These are phyloP conservation scores for Rambutsinella grinnellia DNA, from an alignment of 2,888 invertebrate genomes.

Conservation along the genomic window DNA sequence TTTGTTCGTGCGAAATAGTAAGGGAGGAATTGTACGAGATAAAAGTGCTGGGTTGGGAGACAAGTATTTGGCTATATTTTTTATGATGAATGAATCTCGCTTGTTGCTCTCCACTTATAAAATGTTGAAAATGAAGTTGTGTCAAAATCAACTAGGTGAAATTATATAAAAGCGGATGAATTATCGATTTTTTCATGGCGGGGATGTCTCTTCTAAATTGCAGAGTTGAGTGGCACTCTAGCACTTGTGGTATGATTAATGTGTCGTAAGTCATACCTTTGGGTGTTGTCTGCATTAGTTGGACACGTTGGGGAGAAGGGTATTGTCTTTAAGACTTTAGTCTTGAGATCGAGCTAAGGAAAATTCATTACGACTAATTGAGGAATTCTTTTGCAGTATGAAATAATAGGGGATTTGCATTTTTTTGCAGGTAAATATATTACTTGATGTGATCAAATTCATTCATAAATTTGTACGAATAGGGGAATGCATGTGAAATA, in stretches of 20 bases:
- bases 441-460: too few species aligned
- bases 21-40: background rate
- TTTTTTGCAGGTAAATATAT: too few species aligned
- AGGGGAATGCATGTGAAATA: too few species aligned
- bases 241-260: constrained; percentile 48
- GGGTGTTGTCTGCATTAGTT: constrained; percentile 51
- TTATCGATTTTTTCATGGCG: constrained; percentile 4
- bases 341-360: background rate
- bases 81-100: background rate
- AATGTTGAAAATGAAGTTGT: constrained; percentile 13
- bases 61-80: background rate
- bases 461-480: too few species aligned
- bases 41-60: background rate
- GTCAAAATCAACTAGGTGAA: constrained; percentile 26
- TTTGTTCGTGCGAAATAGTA: background rate
- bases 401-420: too few species aligned
- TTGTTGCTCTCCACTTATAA: background rate
- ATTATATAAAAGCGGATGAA: constrained; percentile 27
- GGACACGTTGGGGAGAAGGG: too few species aligned
- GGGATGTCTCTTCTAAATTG: background rate
- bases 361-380: too few species aligned
- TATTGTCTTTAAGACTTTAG: background rate
- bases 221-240: constrained; percentile 28
- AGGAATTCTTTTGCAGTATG: too few species aligned
- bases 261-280: constrained; percentile 55